Evolutionary conservation across 2,888 invertebrate species (phyloP).

Genomic region (Sphaerophoria taeniata): DNA sequence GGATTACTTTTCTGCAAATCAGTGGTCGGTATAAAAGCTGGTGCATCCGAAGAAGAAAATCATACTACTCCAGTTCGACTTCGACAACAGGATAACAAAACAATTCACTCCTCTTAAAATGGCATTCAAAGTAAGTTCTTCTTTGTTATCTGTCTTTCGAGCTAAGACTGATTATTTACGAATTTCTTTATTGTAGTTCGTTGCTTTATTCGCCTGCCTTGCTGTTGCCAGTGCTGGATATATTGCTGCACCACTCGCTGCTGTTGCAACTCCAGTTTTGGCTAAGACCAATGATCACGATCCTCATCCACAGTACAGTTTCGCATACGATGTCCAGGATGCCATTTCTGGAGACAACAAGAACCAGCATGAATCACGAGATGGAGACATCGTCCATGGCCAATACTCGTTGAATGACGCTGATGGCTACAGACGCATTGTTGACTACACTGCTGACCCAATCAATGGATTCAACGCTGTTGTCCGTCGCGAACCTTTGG

Average conservation of each 20-base stretch:
- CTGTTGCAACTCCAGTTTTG: constrained; percentile 62
- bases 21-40: no score
- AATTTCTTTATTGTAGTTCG: constrained; percentile 55
- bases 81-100: no score
- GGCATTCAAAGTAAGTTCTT: no score
- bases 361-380: constrained; percentile 83
- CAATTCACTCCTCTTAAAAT: no score
- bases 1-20: no score
- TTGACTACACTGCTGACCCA: constrained; percentile 84
- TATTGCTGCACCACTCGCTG: constrained; percentile 39
- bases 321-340: constrained; percentile 83
- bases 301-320: constrained; percentile 82
- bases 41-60: no score
- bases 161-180: no score
- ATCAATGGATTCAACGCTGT: constrained; percentile 84
- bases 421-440: constrained; percentile 84
- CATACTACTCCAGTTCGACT: no score
- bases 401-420: constrained; percentile 84
- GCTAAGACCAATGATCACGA: constrained; percentile 78
- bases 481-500: constrained; percentile 83
- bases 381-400: constrained; percentile 84
- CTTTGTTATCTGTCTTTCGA: no score
- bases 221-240: constrained; percentile 77
- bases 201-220: constrained; percentile 75
- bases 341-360: constrained; percentile 83